A percentile compares a stretch with the other conserved stretches of the same genome.
Evolutionary conservation across 2,888 invertebrate genomes (phyloP).

Genomic region (Himalopsyche japonica): DNA sequence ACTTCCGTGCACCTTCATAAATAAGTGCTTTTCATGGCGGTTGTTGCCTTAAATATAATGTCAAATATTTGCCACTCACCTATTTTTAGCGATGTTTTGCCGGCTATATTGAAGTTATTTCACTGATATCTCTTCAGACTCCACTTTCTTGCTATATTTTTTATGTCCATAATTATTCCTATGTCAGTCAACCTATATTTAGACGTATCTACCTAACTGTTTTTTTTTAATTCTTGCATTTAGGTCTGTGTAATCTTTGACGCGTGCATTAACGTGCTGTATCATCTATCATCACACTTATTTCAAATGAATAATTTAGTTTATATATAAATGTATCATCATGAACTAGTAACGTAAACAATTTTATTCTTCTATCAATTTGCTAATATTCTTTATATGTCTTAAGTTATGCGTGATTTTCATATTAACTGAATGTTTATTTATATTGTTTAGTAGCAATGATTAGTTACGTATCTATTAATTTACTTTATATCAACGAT

Average conservation of each 20-base stretch:
- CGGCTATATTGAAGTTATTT: slow-evolving; percentile 29
- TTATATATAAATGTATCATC: neutral
- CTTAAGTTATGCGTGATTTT: neutral
- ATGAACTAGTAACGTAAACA: neutral
- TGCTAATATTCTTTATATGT: neutral
- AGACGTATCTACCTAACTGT: slow-evolving; percentile 15
- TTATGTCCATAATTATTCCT: slow-evolving; percentile 17
- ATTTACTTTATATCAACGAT: too few species aligned
- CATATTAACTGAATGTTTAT: too few species aligned
- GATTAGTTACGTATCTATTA: too few species aligned
- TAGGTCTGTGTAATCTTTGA: neutral
- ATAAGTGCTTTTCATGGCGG: neutral
- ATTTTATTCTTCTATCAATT: neutral
- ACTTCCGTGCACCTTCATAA: neutral
- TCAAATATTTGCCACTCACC: slow-evolving; percentile 31
- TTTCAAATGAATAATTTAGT: neutral
- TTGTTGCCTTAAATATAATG: slow-evolving; percentile 10
- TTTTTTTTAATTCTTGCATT: slow-evolving; percentile 20
- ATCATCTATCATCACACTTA: neutral
- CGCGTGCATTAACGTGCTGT: neutral
- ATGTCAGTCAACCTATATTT: slow-evolving; percentile 30
- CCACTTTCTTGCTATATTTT: slow-evolving; percentile 16
- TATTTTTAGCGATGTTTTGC: slow-evolving; percentile 37
- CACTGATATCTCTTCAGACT: slow-evolving; percentile 21
- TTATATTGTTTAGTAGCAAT: too few species aligned